Conservation (phyloP, 2,113 vertebrate species). For the Mustela lutreola region DNA sequence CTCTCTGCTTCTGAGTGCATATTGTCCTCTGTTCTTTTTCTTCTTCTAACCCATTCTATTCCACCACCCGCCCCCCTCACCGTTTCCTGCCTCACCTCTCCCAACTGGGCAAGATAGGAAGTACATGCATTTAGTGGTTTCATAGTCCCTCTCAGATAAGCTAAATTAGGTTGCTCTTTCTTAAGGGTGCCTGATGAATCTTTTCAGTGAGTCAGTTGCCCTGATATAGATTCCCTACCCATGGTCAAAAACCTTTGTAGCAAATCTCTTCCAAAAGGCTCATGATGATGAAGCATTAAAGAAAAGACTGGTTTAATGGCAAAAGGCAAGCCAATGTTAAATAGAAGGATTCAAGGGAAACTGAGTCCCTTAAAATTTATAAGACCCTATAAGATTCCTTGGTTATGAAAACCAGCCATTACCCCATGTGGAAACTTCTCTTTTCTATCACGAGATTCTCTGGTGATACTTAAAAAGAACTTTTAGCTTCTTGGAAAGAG, state of each 20-base stretch:
- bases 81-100: background rate
- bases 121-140: background rate
- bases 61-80: background rate
- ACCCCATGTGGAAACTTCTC: background rate
- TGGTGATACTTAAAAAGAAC: background rate
- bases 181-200: background rate
- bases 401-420: background rate
- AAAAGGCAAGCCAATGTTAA: background rate
- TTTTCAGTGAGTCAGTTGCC: constrained; percentile 30
- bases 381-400: background rate
- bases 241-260: background rate
- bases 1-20: background rate
- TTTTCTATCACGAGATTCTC: background rate
- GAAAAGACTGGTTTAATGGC: background rate
- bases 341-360: background rate
- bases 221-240: background rate
- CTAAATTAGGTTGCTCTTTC: constrained; percentile 46
- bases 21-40: background rate
- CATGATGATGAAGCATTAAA: background rate
- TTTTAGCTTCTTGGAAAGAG: constrained; percentile 3
- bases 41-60: background rate
- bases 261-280: constrained; percentile 28
- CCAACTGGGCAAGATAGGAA: background rate
- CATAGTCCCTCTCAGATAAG: background rate
- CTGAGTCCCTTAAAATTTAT: background rate